phyloP scores from a whole-genome alignment of 2,888 invertebrate genomes.

The Epicampocera succincta region DNA sequence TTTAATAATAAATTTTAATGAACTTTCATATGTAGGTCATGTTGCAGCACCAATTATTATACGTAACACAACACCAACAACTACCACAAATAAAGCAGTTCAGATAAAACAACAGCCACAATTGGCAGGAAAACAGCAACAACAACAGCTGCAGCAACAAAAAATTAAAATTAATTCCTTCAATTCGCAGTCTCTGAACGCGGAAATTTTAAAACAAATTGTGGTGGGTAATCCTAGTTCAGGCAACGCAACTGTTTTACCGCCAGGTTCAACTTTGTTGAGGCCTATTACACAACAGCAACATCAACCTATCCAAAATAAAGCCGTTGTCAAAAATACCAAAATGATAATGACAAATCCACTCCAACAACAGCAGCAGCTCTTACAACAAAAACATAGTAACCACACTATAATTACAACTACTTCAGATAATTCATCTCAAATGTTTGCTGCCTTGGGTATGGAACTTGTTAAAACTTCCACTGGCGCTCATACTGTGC shows the following conservation, averaged over 20 bases:
- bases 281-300: slow-evolving; percentile 38
- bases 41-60: slow-evolving; percentile 66
- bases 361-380: slow-evolving; percentile 41
- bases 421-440: slow-evolving; percentile 42
- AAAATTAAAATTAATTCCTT: slow-evolving; percentile 20
- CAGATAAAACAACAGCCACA: slow-evolving; percentile 55
- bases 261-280: slow-evolving; percentile 53
- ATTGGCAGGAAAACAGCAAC: slow-evolving; percentile 44
- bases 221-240: slow-evolving; percentile 55
- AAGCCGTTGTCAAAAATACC: slow-evolving; percentile 36
- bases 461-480: slow-evolving; percentile 48
- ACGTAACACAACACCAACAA: slow-evolving; percentile 59
- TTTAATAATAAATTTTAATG: not conserved
- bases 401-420: slow-evolving; percentile 44
- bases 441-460: slow-evolving; percentile 50
- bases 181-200: slow-evolving; percentile 53
- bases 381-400: slow-evolving; percentile 27
- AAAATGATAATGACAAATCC: slow-evolving; percentile 29
- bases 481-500: slow-evolving; percentile 23
- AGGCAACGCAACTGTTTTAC: slow-evolving; percentile 22
- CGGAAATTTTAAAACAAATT: slow-evolving; percentile 69
- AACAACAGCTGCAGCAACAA: slow-evolving; percentile 51
- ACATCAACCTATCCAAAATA: slow-evolving; percentile 35
- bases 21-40: slow-evolving; percentile 60
- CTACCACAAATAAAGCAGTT: slow-evolving; percentile 48